A percentile compares a stretch with the other conserved stretches of the same genome.
Evolutionary conservation across 2,888 invertebrate species (phyloP).

Genomic region (Sinotaia quadrata): DNA sequence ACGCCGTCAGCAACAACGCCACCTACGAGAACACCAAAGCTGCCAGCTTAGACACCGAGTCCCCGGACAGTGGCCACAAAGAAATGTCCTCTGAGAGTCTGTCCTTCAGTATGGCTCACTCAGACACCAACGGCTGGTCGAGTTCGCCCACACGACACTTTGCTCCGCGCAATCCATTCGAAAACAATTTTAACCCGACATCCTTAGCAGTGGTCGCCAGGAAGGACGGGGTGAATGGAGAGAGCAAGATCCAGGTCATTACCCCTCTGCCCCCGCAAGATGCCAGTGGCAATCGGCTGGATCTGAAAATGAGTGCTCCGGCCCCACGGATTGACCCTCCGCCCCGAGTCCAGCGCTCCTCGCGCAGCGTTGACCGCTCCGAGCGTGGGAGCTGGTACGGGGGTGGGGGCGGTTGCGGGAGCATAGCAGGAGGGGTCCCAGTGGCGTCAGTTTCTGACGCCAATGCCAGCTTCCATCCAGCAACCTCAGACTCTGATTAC

Average conservation of each 20-base stretch:
- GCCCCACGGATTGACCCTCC: conserved; percentile 62
- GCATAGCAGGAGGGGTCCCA: not conserved
- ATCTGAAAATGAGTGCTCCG: conserved; percentile 43
- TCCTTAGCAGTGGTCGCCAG: conserved; percentile 1
- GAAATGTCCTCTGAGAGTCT: conserved; percentile 70
- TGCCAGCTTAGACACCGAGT: conserved; percentile 61
- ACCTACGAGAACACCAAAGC: conserved; percentile 57
- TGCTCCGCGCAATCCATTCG: conserved; percentile 53
- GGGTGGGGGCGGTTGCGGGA: conserved; percentile 5
- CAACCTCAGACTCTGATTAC: conserved; percentile 59
- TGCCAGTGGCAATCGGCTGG: conserved; percentile 46
- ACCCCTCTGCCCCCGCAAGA: conserved; percentile 45
- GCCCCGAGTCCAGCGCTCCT: conserved; percentile 54
- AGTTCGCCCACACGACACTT: conserved; percentile 42
- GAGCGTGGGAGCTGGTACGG: conserved; percentile 39
- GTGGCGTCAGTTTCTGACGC: conserved; percentile 13
- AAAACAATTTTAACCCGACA: conserved; percentile 36
- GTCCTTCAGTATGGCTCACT: conserved; percentile 44
- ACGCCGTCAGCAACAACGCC: conserved; percentile 39
- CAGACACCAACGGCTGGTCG: conserved; percentile 54
- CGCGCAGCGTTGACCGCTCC: conserved; percentile 45
- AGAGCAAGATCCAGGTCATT: conserved; percentile 43
- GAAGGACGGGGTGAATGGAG: conserved; percentile 24
- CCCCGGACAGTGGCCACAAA: conserved; percentile 70
- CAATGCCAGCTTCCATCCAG: conserved; percentile 43